Conservation (phyloP, 2,888 invertebrate genomes). For the Antheraea assamensis region DNA sequence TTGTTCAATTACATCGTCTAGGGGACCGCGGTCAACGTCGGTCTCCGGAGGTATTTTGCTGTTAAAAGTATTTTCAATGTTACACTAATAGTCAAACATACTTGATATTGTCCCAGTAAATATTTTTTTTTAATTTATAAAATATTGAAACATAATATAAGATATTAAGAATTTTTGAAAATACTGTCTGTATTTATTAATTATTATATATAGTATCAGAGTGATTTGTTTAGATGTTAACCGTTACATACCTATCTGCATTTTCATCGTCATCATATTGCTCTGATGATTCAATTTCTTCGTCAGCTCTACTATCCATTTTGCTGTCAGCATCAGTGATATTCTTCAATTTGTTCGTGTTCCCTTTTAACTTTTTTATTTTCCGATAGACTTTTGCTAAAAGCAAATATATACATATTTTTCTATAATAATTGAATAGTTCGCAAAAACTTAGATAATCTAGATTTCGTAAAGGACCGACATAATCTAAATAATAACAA, state of each 20-base stretch:
- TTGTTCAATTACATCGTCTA: slow-evolving; percentile 75
- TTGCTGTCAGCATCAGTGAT: slow-evolving; percentile 36
- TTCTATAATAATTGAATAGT: neutral
- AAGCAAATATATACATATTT: neutral
- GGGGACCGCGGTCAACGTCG: slow-evolving; percentile 69
- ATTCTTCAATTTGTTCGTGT: slow-evolving; percentile 38
- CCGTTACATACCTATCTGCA: slow-evolving; percentile 50
- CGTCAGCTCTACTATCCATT: slow-evolving; percentile 46
- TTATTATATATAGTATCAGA: neutral
- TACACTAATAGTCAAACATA: neutral
- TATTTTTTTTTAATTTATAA: neutral
- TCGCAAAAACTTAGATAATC: too few species aligned
- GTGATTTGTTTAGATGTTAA: neutral
- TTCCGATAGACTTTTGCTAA: slow-evolving; percentile 38
- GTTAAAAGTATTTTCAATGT: slow-evolving; percentile 18
- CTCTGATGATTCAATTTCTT: slow-evolving; percentile 51
- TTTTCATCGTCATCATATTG: slow-evolving; percentile 53
- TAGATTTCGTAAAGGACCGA: too few species aligned
- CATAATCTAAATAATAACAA: too few species aligned
- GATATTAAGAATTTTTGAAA: neutral
- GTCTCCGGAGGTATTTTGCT: slow-evolving; percentile 64
- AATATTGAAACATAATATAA: neutral
- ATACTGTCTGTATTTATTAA: neutral
- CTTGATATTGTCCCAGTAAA: neutral
- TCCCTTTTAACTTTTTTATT: slow-evolving; percentile 36